phyloP scores from a whole-genome alignment of 2,888 invertebrate genomes.

The Ennomos fuscantarius region DNA sequence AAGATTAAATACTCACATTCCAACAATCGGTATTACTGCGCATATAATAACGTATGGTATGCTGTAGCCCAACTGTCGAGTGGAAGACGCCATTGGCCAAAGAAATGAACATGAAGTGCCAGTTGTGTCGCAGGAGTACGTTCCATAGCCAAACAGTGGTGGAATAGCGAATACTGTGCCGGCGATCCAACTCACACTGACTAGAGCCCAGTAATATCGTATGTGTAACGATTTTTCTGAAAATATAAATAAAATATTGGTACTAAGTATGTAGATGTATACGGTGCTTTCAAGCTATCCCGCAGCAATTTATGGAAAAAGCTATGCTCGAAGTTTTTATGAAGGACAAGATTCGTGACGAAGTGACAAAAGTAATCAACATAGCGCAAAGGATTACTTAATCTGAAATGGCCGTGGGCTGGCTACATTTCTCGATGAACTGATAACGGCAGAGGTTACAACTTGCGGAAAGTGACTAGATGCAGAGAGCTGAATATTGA shows the following conservation, averaged over 20 bases:
- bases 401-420: too few relatives aligned
- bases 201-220: conserved; percentile 72
- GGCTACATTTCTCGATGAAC: too few relatives aligned
- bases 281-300: too few relatives aligned
- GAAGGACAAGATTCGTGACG: too few relatives aligned
- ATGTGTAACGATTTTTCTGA: conserved; percentile 73
- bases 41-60: conserved; percentile 73
- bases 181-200: conserved; percentile 73
- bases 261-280: background rate
- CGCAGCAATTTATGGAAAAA: too few relatives aligned
- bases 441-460: too few relatives aligned
- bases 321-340: too few relatives aligned
- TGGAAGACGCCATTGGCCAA: conserved; percentile 72
- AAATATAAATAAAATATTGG: conserved; percentile 39
- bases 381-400: too few relatives aligned
- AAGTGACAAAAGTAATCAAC: background rate
- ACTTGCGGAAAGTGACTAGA: too few relatives aligned
- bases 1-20: conserved; percentile 66
- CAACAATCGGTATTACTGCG: conserved; percentile 71
- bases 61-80: conserved; percentile 74
- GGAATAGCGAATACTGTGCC: conserved; percentile 74
- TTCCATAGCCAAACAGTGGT: conserved; percentile 79
- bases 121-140: conserved; percentile 80
- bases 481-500: too few relatives aligned
- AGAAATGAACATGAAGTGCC: conserved; percentile 76